These are phyloP conservation scores for Heterodera filipjevi DNA, from an alignment of 2,888 invertebrate genomes.

Conservation along the genomic window DNA sequence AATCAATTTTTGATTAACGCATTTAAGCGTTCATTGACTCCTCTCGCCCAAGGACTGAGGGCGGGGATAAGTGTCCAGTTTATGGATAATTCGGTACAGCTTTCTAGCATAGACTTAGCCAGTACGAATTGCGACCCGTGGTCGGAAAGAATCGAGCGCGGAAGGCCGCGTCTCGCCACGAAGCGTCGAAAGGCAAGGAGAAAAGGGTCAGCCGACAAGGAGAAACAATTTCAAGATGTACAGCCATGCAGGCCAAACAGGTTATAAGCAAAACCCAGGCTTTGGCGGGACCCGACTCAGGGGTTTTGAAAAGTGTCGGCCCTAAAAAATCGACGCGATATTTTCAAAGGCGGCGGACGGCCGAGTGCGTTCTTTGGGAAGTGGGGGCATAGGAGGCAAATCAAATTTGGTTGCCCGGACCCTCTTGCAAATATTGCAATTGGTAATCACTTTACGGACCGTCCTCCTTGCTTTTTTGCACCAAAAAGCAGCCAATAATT, in stretches of 20 bases:
- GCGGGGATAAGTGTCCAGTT: not conserved
- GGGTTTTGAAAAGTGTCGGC: constrained; percentile 53
- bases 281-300: constrained; percentile 44
- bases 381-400: constrained; percentile 59
- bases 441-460: not conserved
- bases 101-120: not conserved
- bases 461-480: not conserved
- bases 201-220: constrained; percentile 58
- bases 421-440: not conserved
- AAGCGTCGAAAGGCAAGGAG: constrained; percentile 61
- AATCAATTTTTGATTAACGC: not conserved
- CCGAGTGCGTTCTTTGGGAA: constrained; percentile 58
- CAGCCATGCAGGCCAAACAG: constrained; percentile 64
- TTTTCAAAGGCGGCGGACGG: constrained; percentile 55
- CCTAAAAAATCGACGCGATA: constrained; percentile 65
- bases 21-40: not conserved
- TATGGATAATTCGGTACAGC: not conserved
- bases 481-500: not conserved
- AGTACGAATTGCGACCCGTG: not conserved
- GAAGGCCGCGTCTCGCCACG: constrained; percentile 61
- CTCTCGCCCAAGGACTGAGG: not conserved
- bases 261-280: constrained; percentile 65
- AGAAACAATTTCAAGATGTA: constrained; percentile 65
- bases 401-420: constrained; percentile 16
- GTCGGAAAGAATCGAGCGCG: constrained; percentile 39